Evolutionary conservation across 2,113 vertebrate species (phyloP).

Genomic region (Phalacrocorax aristotelis): DNA sequence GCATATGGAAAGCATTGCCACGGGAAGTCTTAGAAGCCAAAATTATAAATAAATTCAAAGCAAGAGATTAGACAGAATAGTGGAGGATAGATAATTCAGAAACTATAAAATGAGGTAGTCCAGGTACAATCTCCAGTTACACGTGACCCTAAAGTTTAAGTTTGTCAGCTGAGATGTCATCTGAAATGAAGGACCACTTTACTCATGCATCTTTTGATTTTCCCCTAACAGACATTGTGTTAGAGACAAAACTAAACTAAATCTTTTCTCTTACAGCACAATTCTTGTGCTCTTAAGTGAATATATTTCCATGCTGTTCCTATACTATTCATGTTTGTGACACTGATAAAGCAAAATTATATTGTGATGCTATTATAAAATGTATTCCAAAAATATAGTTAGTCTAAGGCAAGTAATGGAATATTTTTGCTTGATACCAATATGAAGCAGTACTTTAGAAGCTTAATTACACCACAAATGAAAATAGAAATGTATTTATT

Average conservation of each 20-base stretch:
- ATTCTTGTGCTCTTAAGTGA: background rate
- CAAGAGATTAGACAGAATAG: background rate
- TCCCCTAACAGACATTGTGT: background rate
- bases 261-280: background rate
- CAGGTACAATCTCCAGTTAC: background rate
- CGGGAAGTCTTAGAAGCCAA: background rate
- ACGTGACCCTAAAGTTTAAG: background rate
- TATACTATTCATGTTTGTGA: background rate
- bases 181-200: background rate
- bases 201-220: background rate
- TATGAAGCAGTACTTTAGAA: background rate
- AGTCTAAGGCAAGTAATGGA: background rate
- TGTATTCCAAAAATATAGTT: background rate
- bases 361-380: background rate
- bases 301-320: background rate
- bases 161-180: background rate
- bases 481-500: background rate
- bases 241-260: background rate
- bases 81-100: background rate
- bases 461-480: background rate
- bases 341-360: background rate
- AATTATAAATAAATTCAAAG: slow-evolving; percentile 1
- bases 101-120: background rate
- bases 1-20: background rate
- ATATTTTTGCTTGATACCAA: background rate